Conservation (phyloP, 2,113 vertebrate species). For the Oxygymnocypris stewartii region DNA sequence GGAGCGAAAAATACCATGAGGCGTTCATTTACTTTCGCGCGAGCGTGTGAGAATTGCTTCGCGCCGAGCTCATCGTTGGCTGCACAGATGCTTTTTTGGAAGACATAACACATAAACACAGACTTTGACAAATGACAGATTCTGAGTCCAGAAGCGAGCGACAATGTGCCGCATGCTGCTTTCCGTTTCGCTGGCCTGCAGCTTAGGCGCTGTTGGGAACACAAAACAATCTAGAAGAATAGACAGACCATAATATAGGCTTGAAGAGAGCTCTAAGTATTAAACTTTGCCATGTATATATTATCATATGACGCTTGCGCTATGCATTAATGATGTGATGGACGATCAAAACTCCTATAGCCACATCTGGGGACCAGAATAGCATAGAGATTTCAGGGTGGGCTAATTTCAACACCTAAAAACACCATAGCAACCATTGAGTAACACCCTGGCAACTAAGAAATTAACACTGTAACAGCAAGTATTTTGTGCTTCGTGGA, state of each 20-base stretch:
- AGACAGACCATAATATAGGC: not conserved
- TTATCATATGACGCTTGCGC: not conserved
- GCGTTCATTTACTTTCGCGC: constrained; percentile 52
- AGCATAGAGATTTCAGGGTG: not conserved
- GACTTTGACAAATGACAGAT: constrained; percentile 44
- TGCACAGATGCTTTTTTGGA: constrained; percentile 41
- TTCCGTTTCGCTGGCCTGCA: constrained; percentile 19
- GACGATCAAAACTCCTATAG: not conserved
- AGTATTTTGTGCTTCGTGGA: not conserved
- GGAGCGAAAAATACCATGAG: constrained; percentile 46
- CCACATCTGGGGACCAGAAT: not conserved
- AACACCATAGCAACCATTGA: not conserved
- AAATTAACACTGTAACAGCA: not conserved
- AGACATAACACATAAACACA: constrained; percentile 31
- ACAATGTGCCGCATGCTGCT: constrained; percentile 21
- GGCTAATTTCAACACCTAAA: not conserved
- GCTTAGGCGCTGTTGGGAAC: not conserved
- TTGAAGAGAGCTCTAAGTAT: not conserved
- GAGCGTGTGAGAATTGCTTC: constrained; percentile 36
- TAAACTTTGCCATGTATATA: not conserved
- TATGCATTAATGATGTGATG: not conserved
- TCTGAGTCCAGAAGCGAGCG: constrained; percentile 28
- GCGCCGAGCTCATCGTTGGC: constrained; percentile 36
- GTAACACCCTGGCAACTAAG: not conserved
- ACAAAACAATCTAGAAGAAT: constrained; percentile 18